Percentiles rank a stretch among this genome's conserved stretches.
phyloP scores from a whole-genome alignment of 30 jellyfish, hydroid and myxozoan genomes.

The Chrysaora quinquecirrha region DNA sequence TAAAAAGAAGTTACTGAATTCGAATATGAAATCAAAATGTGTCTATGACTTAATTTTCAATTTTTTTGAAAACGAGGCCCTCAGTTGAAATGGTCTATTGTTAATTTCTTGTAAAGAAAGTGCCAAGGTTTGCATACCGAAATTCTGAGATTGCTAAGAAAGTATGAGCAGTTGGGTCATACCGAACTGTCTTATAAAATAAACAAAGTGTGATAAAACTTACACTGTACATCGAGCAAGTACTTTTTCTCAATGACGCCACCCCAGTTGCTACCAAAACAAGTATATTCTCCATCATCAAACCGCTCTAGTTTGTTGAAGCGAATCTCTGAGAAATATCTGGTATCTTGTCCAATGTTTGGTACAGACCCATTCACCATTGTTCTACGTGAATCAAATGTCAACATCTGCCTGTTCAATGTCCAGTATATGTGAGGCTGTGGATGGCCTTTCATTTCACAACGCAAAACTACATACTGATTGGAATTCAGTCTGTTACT shows the following conservation, averaged over 20 bases:
- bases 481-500: constrained; percentile 23
- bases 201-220: constrained; percentile 11
- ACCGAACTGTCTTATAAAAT: no score
- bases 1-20: no score
- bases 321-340: constrained; percentile 32
- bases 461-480: constrained; percentile 11
- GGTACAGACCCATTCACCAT: constrained; percentile 24
- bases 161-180: no score
- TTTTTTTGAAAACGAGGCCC: no score
- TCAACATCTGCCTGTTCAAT: constrained; percentile 10
- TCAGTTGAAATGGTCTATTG: no score
- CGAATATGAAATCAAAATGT: no score
- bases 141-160: no score
- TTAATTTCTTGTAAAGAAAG: no score
- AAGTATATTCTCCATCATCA: constrained; percentile 76
- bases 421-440: constrained; percentile 61
- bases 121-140: no score
- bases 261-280: constrained; percentile 72
- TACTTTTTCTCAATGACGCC: constrained; percentile 62
- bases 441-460: constrained; percentile 70
- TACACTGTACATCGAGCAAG: constrained; percentile 51
- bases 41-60: no score
- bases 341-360: constrained; percentile 14
- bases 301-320: constrained; percentile 47
- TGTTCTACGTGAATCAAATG: constrained; percentile 12